Evolutionary conservation across 2,797 vertebrate genomes (phyloP).

Genomic region (Cheirogaleus major): DNA sequence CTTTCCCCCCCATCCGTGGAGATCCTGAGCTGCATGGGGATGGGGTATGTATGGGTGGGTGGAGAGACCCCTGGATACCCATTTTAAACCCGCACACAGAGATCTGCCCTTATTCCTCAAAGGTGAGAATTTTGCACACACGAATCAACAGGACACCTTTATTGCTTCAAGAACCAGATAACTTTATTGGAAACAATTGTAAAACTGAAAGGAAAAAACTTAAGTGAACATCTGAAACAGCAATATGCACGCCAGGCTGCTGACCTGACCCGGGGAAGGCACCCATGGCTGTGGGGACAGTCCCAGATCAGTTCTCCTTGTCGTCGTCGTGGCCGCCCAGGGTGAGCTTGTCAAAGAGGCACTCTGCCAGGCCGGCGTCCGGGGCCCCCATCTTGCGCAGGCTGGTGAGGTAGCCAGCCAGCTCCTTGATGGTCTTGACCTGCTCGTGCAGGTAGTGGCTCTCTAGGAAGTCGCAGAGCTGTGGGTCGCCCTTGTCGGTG

Average conservation of each 20-base stretch:
- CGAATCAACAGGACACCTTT: neutral
- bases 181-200: neutral
- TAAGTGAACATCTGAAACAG: neutral
- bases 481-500: slow-evolving; percentile 21
- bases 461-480: slow-evolving; percentile 54
- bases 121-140: neutral
- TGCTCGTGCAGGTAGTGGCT: neutral
- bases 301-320: slow-evolving; percentile 60
- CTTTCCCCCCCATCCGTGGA: neutral
- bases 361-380: neutral
- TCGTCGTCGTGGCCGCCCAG: neutral
- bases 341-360: slow-evolving; percentile 71
- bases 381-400: neutral
- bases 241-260: slow-evolving; percentile 41
- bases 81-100: neutral
- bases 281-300: neutral
- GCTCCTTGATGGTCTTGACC: neutral
- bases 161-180: neutral
- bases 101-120: neutral
- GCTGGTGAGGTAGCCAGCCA: neutral
- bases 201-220: neutral
- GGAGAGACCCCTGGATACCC: neutral
- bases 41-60: neutral
- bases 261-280: neutral
- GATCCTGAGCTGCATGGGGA: neutral